These are phyloP conservation scores for Poecilia wingei DNA, from an alignment of 2,797 vertebrate species.

Conservation along the genomic window DNA sequence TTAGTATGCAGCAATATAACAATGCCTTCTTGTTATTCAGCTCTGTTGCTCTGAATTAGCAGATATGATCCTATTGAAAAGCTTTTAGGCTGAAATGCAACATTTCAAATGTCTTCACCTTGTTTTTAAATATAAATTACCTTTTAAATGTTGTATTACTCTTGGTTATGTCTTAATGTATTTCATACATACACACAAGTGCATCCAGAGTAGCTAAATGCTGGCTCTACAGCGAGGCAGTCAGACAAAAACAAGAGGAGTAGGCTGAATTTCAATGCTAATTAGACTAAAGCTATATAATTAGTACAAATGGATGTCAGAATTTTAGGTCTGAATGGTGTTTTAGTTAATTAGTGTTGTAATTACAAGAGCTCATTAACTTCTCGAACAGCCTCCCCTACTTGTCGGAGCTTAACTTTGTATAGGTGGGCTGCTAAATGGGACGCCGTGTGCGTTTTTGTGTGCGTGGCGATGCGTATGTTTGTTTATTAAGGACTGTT, in stretches of 20 bases:
- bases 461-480: conserved; percentile 48
- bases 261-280: conserved; percentile 85
- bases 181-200: conserved; percentile 17
- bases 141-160: conserved; percentile 23
- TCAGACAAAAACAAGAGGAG: conserved; percentile 78
- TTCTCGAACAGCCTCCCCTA: conserved; percentile 78
- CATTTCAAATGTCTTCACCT: conserved; percentile 6
- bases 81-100: conserved; percentile 15
- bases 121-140: conserved; percentile 32
- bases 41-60: conserved; percentile 13
- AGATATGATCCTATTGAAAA: conserved; percentile 8
- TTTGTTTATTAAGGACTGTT: conserved; percentile 39
- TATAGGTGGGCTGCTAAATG: conserved; percentile 75
- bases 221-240: conserved; percentile 40
- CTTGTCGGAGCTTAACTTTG: conserved; percentile 77
- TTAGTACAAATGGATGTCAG: conserved; percentile 90
- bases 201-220: conserved; percentile 26
- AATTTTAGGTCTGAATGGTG: conserved; percentile 89
- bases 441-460: conserved; percentile 35
- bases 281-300: conserved; percentile 86
- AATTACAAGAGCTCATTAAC: conserved; percentile 89
- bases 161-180: conserved; percentile 30
- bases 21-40: conserved; percentile 14
- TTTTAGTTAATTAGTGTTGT: conserved; percentile 90
- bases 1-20: conserved; percentile 8